Evolutionary conservation across 2,113 vertebrate species (phyloP), one percentile per base, ranked within the genome.

Genomic region (Bucco capensis): DNA sequence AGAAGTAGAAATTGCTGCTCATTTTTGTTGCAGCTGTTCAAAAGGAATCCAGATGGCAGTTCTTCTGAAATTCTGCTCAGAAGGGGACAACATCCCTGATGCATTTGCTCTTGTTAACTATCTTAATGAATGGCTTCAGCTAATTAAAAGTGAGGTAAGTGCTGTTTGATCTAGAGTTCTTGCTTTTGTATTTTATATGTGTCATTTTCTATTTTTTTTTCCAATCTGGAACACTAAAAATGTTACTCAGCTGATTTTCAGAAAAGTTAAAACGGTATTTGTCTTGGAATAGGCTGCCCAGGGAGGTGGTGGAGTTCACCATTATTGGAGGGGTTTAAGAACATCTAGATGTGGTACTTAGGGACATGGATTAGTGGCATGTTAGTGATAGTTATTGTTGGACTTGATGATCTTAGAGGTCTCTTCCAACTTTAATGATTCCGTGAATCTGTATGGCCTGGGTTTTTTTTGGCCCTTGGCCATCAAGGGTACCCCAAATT

Each of bases 61-160:
- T 92, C 96, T 99, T 95, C 97, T 99, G 74, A 98, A 99, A 60
- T 99, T 99, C 94, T 99, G 99, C 69, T 99, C 99, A 9, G 99
- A 99, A 93, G 99, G 99, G 28, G 98, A 99, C 96, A 99, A 99
- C 91, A 98, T 99, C 77, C 99, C 99, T 38, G 99, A 99, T 65
- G 98, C 99, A 0, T 97, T 99, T 89, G 89, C 96, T 22, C 98
- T 99, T 12, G 94, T 97, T 40, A 98, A 98, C 90, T 98, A 98
- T 88, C 98, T 99, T 19, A 99, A 99, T 72, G 97, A 98, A 87
- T 99, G 98, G 98, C 98, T 99, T 65, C 98, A 98, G 77, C 97
- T 99, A 80, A 96, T 98, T 96, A 98, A 97, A 92, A 96, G 86
- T 6, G 76, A 96, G 83, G 99, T 99, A 96, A 99, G 98, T 98